phyloP scores from a whole-genome alignment of 2,113 vertebrate genomes.

The Butastur rufipennis region DNA sequence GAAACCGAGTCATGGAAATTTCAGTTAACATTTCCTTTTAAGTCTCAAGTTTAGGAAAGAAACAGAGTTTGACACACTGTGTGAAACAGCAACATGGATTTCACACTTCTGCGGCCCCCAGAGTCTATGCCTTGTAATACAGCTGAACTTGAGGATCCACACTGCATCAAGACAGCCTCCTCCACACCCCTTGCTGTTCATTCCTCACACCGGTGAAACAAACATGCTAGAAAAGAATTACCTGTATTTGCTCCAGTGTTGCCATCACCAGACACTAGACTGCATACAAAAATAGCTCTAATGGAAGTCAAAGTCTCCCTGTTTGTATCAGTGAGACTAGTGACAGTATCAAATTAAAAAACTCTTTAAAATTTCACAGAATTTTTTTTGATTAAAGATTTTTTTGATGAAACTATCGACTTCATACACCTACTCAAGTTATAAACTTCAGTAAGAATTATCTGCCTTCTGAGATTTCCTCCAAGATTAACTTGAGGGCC shows the following conservation, averaged over 20 bases:
- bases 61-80: not conserved
- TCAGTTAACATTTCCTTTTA: not conserved
- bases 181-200: not conserved
- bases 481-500: not conserved
- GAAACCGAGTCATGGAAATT: not conserved
- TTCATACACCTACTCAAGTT: not conserved
- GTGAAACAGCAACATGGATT: not conserved
- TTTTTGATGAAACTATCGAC: not conserved
- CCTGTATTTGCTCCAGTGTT: not conserved
- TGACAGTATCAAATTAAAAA: not conserved
- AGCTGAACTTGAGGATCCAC: not conserved
- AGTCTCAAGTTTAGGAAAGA: not conserved
- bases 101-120: not conserved
- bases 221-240: not conserved
- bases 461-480: not conserved
- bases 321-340: not conserved
- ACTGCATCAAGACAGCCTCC: not conserved
- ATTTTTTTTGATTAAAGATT: accelerated
- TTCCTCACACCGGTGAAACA: not conserved
- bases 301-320: not conserved
- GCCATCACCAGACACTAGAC: not conserved
- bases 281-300: not conserved
- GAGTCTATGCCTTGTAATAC: not conserved
- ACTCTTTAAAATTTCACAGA: not conserved
- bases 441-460: not conserved